These are phyloP conservation scores for Cerastis leucographa DNA, from an alignment of 2,888 invertebrate species.

Conservation along the genomic window DNA sequence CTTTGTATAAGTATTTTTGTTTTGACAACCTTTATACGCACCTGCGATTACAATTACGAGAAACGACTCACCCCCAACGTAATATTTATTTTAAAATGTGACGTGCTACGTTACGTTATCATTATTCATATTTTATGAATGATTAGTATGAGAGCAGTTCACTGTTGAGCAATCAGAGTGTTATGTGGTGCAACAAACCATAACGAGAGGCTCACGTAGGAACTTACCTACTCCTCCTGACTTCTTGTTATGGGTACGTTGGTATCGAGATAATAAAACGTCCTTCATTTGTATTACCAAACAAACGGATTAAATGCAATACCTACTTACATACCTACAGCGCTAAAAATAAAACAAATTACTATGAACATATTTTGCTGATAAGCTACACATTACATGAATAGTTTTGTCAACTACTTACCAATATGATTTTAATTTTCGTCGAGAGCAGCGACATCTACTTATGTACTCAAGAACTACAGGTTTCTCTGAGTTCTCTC, in stretches of 20 bases:
- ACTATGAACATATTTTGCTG: constrained; percentile 7
- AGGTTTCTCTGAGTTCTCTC: not conserved
- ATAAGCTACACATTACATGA: constrained; percentile 3
- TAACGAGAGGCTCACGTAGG: not conserved
- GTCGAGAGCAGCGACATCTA: constrained; percentile 34
- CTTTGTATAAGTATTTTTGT: constrained; percentile 3
- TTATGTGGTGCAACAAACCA: constrained; percentile 13
- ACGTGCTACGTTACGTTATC: constrained; percentile 33
- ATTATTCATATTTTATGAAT: constrained; percentile 48
- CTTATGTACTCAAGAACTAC: constrained; percentile 11
- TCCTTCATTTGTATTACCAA: constrained; percentile 2
- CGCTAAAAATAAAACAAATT: constrained; percentile 21
- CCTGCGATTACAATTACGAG: not conserved
- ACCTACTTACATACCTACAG: not conserved
- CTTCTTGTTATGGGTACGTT: not conserved
- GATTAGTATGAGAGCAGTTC: not conserved
- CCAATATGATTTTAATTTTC: not conserved
- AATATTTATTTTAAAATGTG: constrained; percentile 54
- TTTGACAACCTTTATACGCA: not conserved
- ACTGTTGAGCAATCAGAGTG: constrained; percentile 19
- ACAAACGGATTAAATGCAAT: constrained; percentile 5
- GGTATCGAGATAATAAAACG: not conserved
- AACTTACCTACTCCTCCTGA: not conserved
- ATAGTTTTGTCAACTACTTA: not conserved
- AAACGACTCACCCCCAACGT: constrained; percentile 11